Evolutionary conservation across 2,888 invertebrate genomes (phyloP), one percentile per base, ranked within the genome.

Genomic region (Noctua janthina): DNA sequence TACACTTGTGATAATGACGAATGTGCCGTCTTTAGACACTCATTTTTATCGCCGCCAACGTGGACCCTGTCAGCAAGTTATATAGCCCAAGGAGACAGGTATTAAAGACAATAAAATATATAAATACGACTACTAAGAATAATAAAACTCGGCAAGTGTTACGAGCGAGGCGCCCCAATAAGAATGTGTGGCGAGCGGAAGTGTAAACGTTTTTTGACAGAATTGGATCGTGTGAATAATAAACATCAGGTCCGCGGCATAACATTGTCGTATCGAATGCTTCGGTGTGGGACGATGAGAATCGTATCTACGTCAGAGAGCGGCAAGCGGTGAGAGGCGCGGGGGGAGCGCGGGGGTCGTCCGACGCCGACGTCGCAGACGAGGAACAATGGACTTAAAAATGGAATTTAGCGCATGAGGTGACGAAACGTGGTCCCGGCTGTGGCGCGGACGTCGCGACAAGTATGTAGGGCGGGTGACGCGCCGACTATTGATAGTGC

Each of bases 401-500:
- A 92, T 92, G 92, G 93, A 94, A 95, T 95, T 94, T 93, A 94
- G 94, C 93, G 91, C 94, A 93, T 92, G 93, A 92, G 92, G 93
- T 95, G 94, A 94, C 93, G 95, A 95, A 95, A 95, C 90, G 85
- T 90, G 92, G 91, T 93, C 92, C 93, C 93, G 92, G 92, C 90
- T 88, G 92, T 89, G 90, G 89, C 91, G 90, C 86, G 90, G 91
- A 88, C 92, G 92, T 89, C 91, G 92, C 92, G 92, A 92, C 93
- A 91, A 92, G 91, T 94, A 95, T 95, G 94, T 95, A 93, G 96
- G 95, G 92, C 95, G 93, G 92, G 91, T 94, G 94, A 94, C 95
- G 94, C 92, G 93, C 87, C 91, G 93, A 91, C 95, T 95, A 95
- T 95, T 94, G 95, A 95, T 95, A 95, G 95, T 95, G 93, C 87